Percentiles rank a stretch among this genome's conserved stretches.
phyloP scores from a whole-genome alignment of 2,113 vertebrate genomes.

The Aegithalos caudatus region DNA sequence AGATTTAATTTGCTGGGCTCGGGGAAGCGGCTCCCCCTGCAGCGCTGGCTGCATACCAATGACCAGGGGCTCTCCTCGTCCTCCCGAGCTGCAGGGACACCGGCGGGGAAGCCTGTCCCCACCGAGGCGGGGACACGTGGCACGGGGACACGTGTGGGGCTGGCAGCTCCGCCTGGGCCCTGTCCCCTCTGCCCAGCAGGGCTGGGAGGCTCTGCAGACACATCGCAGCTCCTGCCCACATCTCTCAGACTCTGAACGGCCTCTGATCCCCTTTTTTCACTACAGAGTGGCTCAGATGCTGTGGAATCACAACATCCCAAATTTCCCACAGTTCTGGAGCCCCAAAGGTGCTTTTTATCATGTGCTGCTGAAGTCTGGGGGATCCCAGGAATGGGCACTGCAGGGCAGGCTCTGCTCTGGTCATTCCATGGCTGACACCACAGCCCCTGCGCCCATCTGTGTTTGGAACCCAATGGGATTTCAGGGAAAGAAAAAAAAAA shows the following conservation, averaged over 20 bases:
- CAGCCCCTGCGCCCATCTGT: background rate
- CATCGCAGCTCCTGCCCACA: fast-evolving
- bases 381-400: fast-evolving
- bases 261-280: background rate
- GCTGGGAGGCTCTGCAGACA: background rate
- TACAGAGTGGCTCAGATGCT: background rate
- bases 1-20: constrained; percentile 54
- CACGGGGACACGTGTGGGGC: fast-evolving
- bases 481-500: fast-evolving
- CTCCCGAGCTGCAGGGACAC: background rate
- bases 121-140: background rate
- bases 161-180: fast-evolving
- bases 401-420: background rate
- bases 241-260: background rate
- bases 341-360: fast-evolving
- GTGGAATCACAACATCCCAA: fast-evolving
- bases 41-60: background rate
- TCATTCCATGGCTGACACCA: background rate
- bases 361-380: background rate
- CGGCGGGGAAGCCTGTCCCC: background rate
- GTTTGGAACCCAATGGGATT: background rate
- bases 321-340: background rate
- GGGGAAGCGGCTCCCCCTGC: background rate
- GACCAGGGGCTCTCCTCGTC: background rate
- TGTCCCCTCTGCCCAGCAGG: background rate